Base-by-base conservation (phyloP, 2,113 vertebrate species). In the Pluvialis apricaria region DNA sequence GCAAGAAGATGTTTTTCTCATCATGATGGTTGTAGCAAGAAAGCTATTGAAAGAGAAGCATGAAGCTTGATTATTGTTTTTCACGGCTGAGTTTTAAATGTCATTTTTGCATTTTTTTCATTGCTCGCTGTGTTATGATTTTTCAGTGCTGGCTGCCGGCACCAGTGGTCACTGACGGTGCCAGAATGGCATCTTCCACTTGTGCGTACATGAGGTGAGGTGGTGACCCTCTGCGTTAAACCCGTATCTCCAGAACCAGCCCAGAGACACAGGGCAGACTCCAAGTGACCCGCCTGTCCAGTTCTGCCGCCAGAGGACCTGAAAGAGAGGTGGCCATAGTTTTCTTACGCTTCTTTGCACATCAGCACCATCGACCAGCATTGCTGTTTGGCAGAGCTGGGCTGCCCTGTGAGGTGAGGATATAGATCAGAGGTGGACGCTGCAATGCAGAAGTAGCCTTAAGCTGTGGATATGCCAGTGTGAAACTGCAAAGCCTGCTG, bases 141-240 rank as follows among this genome's bases (percentile, higher is more conserved):
- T 68, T 54, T 57, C 69, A 34, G 6, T 20, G 40, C 71, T 42
- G 49, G 34, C 54, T 90, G 61, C 29, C 38, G 66, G 52, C 52
- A 73, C 24, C 68, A 5, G 22, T 18, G 73, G 26, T 45, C 66
- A 24, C 57, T 34, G 76, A 10, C 0, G 2, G 8, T 51, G 70
- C 42, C 89, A 89, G 72, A 57, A 36, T 3, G 31, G 55, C 79
- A 64, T 36, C 62, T 82, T 85, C 31, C 40, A n/a, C 36, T 64
- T 20, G 17, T 0, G 0, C 1, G 2, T 29, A 44, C 8, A 6
- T 2, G 21, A 73, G 54, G 60, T 21, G 51, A 54, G 54, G 19
- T 64, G 15, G 25, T 69, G 34, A 69, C 14, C 24, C 51, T 88
- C 45, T 44, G 25, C 68, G 70, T 66, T 62, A 62, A 69, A 29